These are phyloP conservation scores for Siderastrea siderea DNA, from an alignment of 92 coral and sea anemone species.

Conservation along the genomic window DNA sequence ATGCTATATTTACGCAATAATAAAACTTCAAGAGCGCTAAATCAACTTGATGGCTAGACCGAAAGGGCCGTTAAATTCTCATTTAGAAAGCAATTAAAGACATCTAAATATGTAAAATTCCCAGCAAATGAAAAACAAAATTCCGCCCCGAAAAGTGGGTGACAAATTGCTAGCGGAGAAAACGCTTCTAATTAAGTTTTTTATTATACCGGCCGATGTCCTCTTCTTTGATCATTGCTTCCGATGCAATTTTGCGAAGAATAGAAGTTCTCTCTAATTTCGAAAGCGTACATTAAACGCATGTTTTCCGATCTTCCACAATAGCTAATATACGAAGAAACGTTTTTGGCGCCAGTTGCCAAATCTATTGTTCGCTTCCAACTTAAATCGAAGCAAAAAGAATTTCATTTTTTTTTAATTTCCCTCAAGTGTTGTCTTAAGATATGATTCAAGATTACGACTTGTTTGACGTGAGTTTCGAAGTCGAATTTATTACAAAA, in stretches of 20 bases:
- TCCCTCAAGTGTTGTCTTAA: slow-evolving; percentile 54
- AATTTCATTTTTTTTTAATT: slow-evolving; percentile 21
- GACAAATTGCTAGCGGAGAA: slow-evolving; percentile 53
- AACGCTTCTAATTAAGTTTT: slow-evolving; percentile 76
- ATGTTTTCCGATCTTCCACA: slow-evolving; percentile 68
- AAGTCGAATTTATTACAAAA: slow-evolving; percentile 45
- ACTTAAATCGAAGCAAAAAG: background rate
- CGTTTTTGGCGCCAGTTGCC: slow-evolving; percentile 39
- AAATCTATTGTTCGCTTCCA: slow-evolving; percentile 30
- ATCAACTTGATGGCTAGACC: slow-evolving; percentile 85
- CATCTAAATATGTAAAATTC: slow-evolving; percentile 79
- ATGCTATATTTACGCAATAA: slow-evolving; percentile 86
- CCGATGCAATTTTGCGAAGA: slow-evolving; percentile 79
- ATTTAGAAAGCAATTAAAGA: slow-evolving; percentile 88
- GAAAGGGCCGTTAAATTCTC: slow-evolving; percentile 86
- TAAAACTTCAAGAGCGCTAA: slow-evolving; percentile 90
- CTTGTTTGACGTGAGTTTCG: slow-evolving; percentile 35
- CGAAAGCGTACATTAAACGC: slow-evolving; percentile 54
- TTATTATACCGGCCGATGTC: slow-evolving; percentile 52
- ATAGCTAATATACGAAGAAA: slow-evolving; percentile 69
- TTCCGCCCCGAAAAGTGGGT: slow-evolving; percentile 37
- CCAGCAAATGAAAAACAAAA: slow-evolving; percentile 47
- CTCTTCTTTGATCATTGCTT: slow-evolving; percentile 65
- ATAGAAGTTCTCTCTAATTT: slow-evolving; percentile 31
- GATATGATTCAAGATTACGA: slow-evolving; percentile 43